A percentile compares a stretch with the other conserved stretches of the same genome.
phyloP scores from a whole-genome alignment of 2,797 vertebrate genomes.

The Cyprinodon diabolis region DNA sequence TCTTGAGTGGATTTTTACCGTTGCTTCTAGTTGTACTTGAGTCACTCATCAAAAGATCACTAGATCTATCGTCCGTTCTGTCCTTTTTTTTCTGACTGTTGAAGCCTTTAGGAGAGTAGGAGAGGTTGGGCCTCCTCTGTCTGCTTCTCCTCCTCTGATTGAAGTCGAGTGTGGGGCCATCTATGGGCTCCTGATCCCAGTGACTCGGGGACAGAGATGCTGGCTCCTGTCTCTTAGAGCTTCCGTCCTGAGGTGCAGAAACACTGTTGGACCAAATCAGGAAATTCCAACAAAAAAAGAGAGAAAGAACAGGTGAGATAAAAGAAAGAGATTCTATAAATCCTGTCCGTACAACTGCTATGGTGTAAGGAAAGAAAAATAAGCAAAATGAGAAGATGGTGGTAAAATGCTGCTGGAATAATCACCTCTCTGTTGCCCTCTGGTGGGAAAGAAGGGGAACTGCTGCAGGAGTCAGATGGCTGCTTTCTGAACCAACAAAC shows the following conservation, averaged over 20 bases:
- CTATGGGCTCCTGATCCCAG: neutral
- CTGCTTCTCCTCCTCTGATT: conserved; percentile 21
- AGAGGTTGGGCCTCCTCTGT: conserved; percentile 36
- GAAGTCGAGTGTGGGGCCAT: neutral
- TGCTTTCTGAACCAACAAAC: conserved; percentile 91
- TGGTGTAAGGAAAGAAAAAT: conserved; percentile 5
- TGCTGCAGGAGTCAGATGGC: conserved; percentile 80
- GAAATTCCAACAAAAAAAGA: conserved; percentile 13
- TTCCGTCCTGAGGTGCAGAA: conserved; percentile 30
- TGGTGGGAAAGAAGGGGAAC: conserved; percentile 77
- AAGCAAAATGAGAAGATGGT: conserved; percentile 1
- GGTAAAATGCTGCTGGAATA: neutral
- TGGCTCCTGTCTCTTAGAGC: conserved; percentile 18
- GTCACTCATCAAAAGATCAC: conserved; percentile 65
- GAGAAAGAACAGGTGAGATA: conserved; percentile 1
- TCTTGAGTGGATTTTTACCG: neutral
- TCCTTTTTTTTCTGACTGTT: conserved; percentile 25
- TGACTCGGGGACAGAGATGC: conserved; percentile 14
- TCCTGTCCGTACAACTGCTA: neutral
- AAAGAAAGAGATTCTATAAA: neutral
- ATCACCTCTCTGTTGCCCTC: conserved; percentile 71
- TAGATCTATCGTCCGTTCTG: conserved; percentile 29
- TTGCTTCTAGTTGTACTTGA: neutral
- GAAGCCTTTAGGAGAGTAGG: conserved; percentile 60
- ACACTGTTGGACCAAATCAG: conserved; percentile 20